Evolutionary conservation across 2,797 vertebrate genomes (phyloP), one percentile per base, ranked within the genome.

Genomic region (Philypnodon macrostomus): DNA sequence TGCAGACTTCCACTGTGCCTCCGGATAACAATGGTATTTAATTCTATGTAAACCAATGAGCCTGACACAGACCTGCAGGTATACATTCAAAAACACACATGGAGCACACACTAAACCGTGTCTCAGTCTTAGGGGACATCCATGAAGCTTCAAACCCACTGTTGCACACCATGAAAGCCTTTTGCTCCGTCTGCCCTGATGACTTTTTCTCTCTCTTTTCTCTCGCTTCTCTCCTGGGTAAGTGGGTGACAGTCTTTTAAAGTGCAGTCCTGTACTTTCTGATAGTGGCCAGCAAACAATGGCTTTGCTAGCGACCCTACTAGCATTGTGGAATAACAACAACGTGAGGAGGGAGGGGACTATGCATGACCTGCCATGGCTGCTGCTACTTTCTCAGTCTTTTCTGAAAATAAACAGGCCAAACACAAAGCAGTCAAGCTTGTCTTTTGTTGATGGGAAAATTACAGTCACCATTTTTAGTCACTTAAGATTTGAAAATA

Each of bases 251-350:
- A 37, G 54, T 50, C 58, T 47, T 47, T 66, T 60, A 63, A 56
- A 72, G 61, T 39, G 41, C 29, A 42, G 45, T 57, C 50, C 70
- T 66, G 67, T 58, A 59, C 32, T 15, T 39, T 49, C 52, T 4
- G 64, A 71, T 61, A 69, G 55, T 49, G 8, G 7, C 0, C 21
- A 36, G 53, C 61, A 51, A 63, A 74, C 70, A 63, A 66, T 60
- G 54, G 67, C 60, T 9, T 19, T 14, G 60, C 60, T 33, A 36
- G 50, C 2, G 41, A 41, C 31, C 30, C 48, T 2, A 38, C 34
- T 14, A 17, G 38, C 17, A 2, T 16, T 53, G 27, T 53, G 24
- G 66, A 60, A 59, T 51, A 39, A 68, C 55, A 71, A 57, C 41
- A 19, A 47, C 32, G 44, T 17, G 0, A 18, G 19, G 33, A 45